phyloP scores from a whole-genome alignment of 2,113 vertebrate species.

The Cavia porcellus region DNA sequence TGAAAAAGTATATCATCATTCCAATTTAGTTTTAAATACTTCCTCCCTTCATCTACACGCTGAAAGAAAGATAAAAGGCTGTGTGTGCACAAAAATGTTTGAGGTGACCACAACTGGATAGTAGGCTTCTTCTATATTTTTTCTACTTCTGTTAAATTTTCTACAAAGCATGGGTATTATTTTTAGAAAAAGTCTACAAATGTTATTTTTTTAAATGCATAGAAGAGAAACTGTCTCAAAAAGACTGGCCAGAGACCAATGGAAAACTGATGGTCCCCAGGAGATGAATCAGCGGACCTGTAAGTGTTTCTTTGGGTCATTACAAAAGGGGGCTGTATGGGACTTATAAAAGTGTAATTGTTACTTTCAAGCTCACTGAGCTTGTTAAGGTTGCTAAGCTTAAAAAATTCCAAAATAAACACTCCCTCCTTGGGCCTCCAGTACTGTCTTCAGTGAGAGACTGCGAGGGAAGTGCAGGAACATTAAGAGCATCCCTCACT shows the following conservation, averaged over 20 bases:
- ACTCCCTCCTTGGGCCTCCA: slow-evolving; percentile 79
- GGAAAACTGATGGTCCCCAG: slow-evolving; percentile 84
- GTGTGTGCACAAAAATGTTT: neutral
- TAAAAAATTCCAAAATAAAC: slow-evolving; percentile 85
- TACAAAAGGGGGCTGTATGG: slow-evolving; percentile 83
- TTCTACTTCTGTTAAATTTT: slow-evolving; percentile 68
- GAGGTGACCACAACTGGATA: slow-evolving; percentile 21
- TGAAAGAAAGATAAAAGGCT: neutral
- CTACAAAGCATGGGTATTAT: slow-evolving; percentile 75
- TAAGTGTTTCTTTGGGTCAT: slow-evolving; percentile 83
- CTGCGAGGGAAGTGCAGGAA: slow-evolving; percentile 72
- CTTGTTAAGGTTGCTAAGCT: slow-evolving; percentile 81
- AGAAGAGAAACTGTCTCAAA: slow-evolving; percentile 83
- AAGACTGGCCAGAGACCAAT: slow-evolving; percentile 79
- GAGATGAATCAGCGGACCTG: slow-evolving; percentile 81
- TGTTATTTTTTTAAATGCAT: slow-evolving; percentile 80
- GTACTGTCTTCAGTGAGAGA: slow-evolving; percentile 75
- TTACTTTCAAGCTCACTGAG: slow-evolving; percentile 80
- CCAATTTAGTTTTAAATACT: slow-evolving; percentile 43
- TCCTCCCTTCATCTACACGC: neutral
- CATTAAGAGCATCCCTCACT: slow-evolving; percentile 76
- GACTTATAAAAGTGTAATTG: slow-evolving; percentile 84
- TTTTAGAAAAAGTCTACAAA: slow-evolving; percentile 79
- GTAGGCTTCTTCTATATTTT: slow-evolving; percentile 54
- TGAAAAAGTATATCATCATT: neutral